Evolutionary conservation across 1,140 invertebrate species (phyloP).

Genomic region (Anastrepha ludens): DNA sequence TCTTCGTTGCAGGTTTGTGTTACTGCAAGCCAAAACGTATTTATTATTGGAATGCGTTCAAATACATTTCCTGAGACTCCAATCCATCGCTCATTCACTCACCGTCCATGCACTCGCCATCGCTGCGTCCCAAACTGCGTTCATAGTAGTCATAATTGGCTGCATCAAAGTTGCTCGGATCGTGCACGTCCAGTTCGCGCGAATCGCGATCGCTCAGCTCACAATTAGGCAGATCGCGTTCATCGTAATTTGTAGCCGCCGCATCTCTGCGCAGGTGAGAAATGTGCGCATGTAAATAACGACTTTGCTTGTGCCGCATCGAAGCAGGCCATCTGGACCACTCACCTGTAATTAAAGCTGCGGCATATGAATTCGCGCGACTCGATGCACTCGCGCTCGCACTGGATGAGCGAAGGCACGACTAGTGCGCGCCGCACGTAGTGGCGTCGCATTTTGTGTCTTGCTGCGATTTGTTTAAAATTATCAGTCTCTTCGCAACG

Average conservation of each 20-base stretch:
- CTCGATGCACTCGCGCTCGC: slow-evolving; percentile 88
- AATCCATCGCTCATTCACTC: slow-evolving; percentile 65
- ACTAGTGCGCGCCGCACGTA: slow-evolving; percentile 85
- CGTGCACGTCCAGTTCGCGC: slow-evolving; percentile 87
- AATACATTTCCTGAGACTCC: not conserved
- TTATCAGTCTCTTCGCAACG: slow-evolving; percentile 86
- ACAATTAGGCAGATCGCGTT: slow-evolving; percentile 87
- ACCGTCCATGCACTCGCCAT: slow-evolving; percentile 90
- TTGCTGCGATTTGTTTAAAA: slow-evolving; percentile 85
- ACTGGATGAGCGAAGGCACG: slow-evolving; percentile 83
- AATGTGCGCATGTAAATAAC: slow-evolving; percentile 45
- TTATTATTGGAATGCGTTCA: not conserved
- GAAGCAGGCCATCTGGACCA: not conserved
- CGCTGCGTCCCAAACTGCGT: slow-evolving; percentile 81
- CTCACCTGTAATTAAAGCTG: slow-evolving; percentile 87
- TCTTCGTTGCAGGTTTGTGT: slow-evolving; percentile 93
- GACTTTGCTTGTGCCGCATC: not conserved
- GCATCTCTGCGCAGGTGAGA: slow-evolving; percentile 73
- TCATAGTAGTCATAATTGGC: slow-evolving; percentile 93
- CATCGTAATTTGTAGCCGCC: slow-evolving; percentile 78
- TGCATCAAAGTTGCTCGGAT: slow-evolving; percentile 88
- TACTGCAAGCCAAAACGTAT: slow-evolving; percentile 77
- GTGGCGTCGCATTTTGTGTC: slow-evolving; percentile 84
- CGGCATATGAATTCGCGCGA: slow-evolving; percentile 89
- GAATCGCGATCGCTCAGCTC: slow-evolving; percentile 91